Evolutionary conservation across 2,113 vertebrate genomes (phyloP).

Genomic region (Rattus rattus): DNA sequence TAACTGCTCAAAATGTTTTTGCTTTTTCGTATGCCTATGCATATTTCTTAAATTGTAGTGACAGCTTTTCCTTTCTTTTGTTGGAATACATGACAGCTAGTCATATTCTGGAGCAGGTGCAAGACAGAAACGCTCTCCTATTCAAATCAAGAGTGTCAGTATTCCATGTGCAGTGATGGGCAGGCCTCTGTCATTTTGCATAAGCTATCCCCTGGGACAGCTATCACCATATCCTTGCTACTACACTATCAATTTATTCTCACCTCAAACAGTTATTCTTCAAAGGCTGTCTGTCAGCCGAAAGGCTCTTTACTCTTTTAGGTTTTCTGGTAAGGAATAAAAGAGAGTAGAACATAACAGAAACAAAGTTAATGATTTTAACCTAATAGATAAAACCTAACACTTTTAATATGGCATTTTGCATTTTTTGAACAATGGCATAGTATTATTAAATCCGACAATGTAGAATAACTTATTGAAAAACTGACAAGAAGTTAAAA

Average conservation of each 20-base stretch:
- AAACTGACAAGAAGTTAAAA: background rate
- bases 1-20: conserved; percentile 71
- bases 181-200: conserved; percentile 82
- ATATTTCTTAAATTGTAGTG: conserved; percentile 66
- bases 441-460: background rate
- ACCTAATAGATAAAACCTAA: conserved; percentile 37
- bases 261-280: conserved; percentile 76
- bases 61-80: conserved; percentile 65
- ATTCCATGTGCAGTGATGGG: conserved; percentile 64
- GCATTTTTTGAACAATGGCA: conserved; percentile 33
- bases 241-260: conserved; percentile 78
- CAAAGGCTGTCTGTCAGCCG: conserved; percentile 69
- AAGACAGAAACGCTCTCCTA: conserved; percentile 81
- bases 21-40: conserved; percentile 63
- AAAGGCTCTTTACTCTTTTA: conserved; percentile 69
- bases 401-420: background rate
- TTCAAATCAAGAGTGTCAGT: conserved; percentile 80
- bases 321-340: conserved; percentile 42
- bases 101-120: conserved; percentile 74
- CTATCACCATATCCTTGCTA: conserved; percentile 76
- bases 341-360: conserved; percentile 41
- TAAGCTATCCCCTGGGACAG: conserved; percentile 79
- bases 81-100: conserved; percentile 75
- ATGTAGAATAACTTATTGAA: conserved; percentile 29
- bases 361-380: conserved; percentile 29